phyloP scores from a whole-genome alignment of 2,888 invertebrate genomes.

The Eucera pruinosa region DNA sequence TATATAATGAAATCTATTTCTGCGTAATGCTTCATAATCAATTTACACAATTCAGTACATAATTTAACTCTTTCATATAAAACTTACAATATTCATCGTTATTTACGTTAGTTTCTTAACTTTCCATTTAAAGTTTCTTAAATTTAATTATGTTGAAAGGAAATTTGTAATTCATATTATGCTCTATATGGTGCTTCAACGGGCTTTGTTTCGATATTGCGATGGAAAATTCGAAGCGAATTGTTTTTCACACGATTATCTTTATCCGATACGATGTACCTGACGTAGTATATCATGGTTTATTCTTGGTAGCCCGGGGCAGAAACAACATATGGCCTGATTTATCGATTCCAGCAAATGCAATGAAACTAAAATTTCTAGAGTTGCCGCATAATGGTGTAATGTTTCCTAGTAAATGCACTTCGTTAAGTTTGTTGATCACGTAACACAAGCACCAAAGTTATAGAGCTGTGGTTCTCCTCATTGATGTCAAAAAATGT shows the following conservation, averaged over 20 bases:
- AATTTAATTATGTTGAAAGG: too few species aligned
- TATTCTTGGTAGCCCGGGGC: constrained; percentile 34
- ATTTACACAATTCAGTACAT: too few species aligned
- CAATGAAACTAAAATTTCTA: constrained; percentile 43
- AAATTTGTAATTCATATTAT: too few species aligned
- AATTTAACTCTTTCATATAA: too few species aligned
- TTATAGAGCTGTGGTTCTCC: background rate
- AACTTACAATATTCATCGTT: too few species aligned
- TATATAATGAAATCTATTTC: too few species aligned
- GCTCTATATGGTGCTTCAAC: too few species aligned
- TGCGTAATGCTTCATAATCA: too few species aligned
- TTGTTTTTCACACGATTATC: constrained; percentile 53
- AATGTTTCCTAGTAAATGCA: constrained; percentile 12
- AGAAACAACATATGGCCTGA: constrained; percentile 49
- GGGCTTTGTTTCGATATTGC: too few species aligned
- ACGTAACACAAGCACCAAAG: constrained; percentile 23
- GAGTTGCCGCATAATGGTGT: constrained; percentile 29
- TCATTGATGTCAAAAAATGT: background rate
- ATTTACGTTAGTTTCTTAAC: too few species aligned
- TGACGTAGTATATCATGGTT: constrained; percentile 26
- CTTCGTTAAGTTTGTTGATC: constrained; percentile 26
- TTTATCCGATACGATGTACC: constrained; percentile 24
- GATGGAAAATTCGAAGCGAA: constrained; percentile 13
- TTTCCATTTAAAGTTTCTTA: too few species aligned
- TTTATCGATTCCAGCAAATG: constrained; percentile 56